Conservation (phyloP, 2,888 invertebrate species). For the Aromia moschata region DNA sequence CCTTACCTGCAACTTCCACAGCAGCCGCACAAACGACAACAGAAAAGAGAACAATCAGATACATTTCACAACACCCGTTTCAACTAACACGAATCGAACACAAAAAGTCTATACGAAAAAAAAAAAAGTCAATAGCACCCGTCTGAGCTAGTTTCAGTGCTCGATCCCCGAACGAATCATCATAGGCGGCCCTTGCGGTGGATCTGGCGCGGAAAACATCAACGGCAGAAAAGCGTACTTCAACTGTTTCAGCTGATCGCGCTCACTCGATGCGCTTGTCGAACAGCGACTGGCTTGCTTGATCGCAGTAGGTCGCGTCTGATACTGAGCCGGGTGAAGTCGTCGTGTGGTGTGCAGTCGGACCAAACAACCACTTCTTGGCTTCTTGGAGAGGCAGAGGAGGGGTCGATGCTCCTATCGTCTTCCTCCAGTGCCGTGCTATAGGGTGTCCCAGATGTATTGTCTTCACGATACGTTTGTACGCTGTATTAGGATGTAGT, state of each 20-base stretch:
- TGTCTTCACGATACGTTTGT: too few relatives aligned
- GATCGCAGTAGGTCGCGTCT: slow-evolving; percentile 4
- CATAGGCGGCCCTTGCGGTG: slow-evolving; percentile 1
- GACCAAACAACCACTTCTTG: slow-evolving; percentile 36
- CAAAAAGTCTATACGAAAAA: slow-evolving; percentile 11
- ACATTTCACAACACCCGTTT: slow-evolving; percentile 40
- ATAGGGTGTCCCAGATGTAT: too few relatives aligned
- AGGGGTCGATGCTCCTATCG: slow-evolving; percentile 38
- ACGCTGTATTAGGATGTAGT: too few relatives aligned
- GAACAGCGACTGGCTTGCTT: background rate
- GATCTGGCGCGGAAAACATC: background rate
- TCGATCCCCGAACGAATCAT: slow-evolving; percentile 13
- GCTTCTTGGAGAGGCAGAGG: slow-evolving; percentile 29
- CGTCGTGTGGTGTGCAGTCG: slow-evolving; percentile 22
- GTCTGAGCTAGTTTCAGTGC: background rate
- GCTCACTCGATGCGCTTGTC: background rate
- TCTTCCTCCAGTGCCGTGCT: slow-evolving; percentile 32
- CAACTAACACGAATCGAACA: slow-evolving; percentile 10
- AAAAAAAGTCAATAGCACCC: slow-evolving; percentile 1
- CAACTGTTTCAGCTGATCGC: slow-evolving; percentile 8
- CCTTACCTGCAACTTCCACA: slow-evolving; percentile 38
- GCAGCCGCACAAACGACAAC: slow-evolving; percentile 28
- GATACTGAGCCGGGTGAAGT: slow-evolving; percentile 2
- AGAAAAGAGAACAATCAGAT: slow-evolving; percentile 34
- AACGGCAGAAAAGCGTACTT: slow-evolving; percentile 7